Evolutionary conservation across 1,140 invertebrate genomes (phyloP).

Genomic region (Drosophila miranda): DNA sequence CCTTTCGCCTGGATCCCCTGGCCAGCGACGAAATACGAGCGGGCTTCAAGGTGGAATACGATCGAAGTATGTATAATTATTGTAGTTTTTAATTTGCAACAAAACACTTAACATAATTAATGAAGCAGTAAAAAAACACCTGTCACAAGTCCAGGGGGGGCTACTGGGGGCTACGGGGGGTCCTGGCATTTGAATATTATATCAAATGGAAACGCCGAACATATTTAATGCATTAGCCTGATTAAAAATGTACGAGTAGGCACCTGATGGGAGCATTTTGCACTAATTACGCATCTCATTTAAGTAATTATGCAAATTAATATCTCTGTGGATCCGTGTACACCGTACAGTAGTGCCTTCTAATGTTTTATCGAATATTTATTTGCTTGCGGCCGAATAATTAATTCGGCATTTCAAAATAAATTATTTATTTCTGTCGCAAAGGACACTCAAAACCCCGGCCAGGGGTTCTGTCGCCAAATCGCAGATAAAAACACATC

Average conservation of each 20-base stretch:
- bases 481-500: constrained; percentile 41
- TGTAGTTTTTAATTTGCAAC: not conserved
- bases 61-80: constrained; percentile 83
- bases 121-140: constrained; percentile 29
- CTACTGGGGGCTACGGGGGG: too few relatives aligned
- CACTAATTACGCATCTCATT: constrained; percentile 51
- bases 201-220: constrained; percentile 1
- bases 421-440: constrained; percentile 37
- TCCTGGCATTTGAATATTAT: constrained; percentile 22
- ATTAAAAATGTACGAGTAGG: constrained; percentile 34
- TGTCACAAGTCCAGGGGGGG: not conserved
- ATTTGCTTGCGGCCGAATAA: constrained; percentile 30
- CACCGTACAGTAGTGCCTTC: too few relatives aligned
- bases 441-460: constrained; percentile 25
- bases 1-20: constrained; percentile 85
- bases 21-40: constrained; percentile 85
- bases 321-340: not conserved
- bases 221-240: constrained; percentile 42
- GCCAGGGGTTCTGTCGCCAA: constrained; percentile 20
- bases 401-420: constrained; percentile 39
- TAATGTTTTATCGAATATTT: constrained; percentile 22
- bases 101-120: constrained; percentile 45
- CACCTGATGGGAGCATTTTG: constrained; percentile 16
- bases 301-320: constrained; percentile 52
- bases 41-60: constrained; percentile 86